Conservation (phyloP, 2,888 invertebrate species). For the Ochlodes sylvanus region DNA sequence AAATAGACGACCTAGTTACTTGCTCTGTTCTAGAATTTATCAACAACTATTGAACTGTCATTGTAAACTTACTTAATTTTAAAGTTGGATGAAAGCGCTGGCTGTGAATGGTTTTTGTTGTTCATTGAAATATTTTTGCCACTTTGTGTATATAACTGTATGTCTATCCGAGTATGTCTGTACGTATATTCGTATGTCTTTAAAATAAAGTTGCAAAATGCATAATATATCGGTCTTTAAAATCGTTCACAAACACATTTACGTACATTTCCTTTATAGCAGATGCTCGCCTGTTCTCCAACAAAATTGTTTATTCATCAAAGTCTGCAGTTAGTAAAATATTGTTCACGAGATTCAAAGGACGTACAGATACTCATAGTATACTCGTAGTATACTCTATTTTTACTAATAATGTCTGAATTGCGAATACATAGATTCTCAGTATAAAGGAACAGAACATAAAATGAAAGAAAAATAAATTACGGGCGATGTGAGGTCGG, state of each 20-base stretch:
- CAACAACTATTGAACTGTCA: not conserved
- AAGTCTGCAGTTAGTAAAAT: conserved; percentile 4
- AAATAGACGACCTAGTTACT: conserved; percentile 17
- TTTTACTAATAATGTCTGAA: no score
- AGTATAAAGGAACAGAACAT: no score
- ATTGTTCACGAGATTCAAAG: not conserved
- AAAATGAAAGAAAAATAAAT: no score
- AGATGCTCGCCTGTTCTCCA: not conserved
- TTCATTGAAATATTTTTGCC: no score
- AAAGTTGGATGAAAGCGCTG: not conserved
- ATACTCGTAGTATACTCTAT: no score
- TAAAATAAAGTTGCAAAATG: not conserved
- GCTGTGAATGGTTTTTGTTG: not conserved
- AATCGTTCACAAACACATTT: not conserved
- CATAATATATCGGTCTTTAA: not conserved
- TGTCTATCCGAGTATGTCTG: no score
- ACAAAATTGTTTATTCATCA: conserved; percentile 13
- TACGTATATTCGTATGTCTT: no score
- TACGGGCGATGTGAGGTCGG: no score
- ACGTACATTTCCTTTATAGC: not conserved
- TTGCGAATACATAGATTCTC: no score
- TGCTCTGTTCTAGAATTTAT: not conserved
- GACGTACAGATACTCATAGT: not conserved
- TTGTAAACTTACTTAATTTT: conserved; percentile 5
- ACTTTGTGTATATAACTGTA: no score